phyloP scores from a whole-genome alignment of 2,888 invertebrate species.

The Agrotis clavis region DNA sequence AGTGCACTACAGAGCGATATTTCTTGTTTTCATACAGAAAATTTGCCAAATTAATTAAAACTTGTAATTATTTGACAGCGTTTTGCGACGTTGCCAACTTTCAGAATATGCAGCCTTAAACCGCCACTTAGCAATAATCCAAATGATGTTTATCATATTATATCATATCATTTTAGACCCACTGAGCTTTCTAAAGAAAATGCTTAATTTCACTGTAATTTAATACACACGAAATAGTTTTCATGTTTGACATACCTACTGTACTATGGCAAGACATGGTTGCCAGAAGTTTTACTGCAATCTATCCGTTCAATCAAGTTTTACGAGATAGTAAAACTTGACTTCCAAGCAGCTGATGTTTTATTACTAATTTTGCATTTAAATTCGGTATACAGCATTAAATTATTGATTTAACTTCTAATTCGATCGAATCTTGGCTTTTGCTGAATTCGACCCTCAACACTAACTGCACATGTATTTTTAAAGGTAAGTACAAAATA shows the following conservation, averaged over 20 bases:
- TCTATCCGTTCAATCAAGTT: slow-evolving; percentile 31
- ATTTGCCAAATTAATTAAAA: no score
- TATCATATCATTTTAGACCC: no score
- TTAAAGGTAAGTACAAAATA: no score
- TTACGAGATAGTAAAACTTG: slow-evolving; percentile 23
- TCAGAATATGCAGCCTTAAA: no score
- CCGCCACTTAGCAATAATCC: no score
- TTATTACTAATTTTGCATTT: slow-evolving; percentile 6
- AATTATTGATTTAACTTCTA: no score
- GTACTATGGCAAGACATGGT: slow-evolving; percentile 22
- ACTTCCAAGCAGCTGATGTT: slow-evolving; percentile 2
- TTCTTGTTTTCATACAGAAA: no score
- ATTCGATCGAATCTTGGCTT: background rate
- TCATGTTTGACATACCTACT: slow-evolving; percentile 16
- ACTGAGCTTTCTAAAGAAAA: background rate
- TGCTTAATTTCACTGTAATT: background rate
- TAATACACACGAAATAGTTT: background rate
- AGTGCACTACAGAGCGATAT: no score
- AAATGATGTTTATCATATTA: no score
- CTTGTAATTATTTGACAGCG: no score
- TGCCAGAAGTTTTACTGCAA: slow-evolving; percentile 33
- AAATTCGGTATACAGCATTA: background rate
- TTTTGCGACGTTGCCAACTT: no score
- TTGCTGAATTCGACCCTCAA: background rate
- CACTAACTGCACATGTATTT: background rate